Percentiles rank a stretch among this genome's conserved stretches.
Conservation (phyloP, 2,113 vertebrate genomes). For the Salvelinus fontinalis region DNA sequence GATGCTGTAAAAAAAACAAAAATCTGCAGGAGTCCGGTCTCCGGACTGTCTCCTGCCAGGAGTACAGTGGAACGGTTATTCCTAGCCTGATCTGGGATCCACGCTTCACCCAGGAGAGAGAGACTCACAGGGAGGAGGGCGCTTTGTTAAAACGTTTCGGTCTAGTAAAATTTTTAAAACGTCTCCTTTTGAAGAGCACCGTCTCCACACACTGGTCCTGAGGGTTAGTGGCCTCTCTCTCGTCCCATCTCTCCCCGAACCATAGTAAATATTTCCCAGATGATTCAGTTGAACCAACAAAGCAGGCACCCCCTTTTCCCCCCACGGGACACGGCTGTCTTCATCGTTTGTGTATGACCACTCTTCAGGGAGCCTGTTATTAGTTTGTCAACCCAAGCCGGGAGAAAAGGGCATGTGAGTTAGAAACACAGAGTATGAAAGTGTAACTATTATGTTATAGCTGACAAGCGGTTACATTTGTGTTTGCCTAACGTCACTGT, state of each 20-base stretch:
- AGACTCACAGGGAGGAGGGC: constrained; percentile 23
- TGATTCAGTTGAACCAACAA: constrained; percentile 55
- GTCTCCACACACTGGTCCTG: constrained; percentile 23
- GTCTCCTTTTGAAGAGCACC: constrained; percentile 33
- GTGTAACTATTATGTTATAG: not conserved
- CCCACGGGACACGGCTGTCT: constrained; percentile 19
- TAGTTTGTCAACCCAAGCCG: constrained; percentile 25
- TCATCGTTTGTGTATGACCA: constrained; percentile 33
- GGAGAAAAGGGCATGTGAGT: constrained; percentile 11
- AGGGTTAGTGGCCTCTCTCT: constrained; percentile 34
- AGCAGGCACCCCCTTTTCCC: constrained; percentile 6
- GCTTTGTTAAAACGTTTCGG: constrained; percentile 20
- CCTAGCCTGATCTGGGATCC: constrained; percentile 46
- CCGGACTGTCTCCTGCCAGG: constrained; percentile 32
- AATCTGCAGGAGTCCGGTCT: constrained; percentile 44
- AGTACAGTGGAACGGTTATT: constrained; percentile 57
- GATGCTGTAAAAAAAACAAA: constrained; percentile 26
- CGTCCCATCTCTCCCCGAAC: constrained; percentile 13
- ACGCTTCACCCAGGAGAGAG: constrained; percentile 2
- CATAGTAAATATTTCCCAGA: constrained; percentile 54
- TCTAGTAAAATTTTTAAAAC: not conserved
- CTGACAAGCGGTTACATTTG: constrained; percentile 9
- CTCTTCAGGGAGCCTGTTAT: constrained; percentile 26
- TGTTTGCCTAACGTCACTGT: constrained; percentile 28
- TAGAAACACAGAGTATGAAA: constrained; percentile 14